Evolutionary conservation across 2,113 vertebrate genomes (phyloP), one percentile per base, ranked within the genome.

Genomic region (Ancistrus triradiatus): DNA sequence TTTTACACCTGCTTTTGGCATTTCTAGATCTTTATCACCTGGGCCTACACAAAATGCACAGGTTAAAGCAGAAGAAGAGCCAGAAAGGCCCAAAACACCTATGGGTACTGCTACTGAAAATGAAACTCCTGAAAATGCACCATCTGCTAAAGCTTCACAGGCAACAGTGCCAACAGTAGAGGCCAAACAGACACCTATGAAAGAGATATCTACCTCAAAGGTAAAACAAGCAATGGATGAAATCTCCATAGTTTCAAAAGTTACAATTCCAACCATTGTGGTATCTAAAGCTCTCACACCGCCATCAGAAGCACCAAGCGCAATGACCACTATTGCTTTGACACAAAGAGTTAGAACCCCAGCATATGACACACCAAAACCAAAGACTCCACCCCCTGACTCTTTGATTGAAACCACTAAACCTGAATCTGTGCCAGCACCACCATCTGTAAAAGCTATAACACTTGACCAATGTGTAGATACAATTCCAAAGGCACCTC

Each of bases 1-100:
- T 7, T 75, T 60, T 61, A 58, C 77, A 22, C 83, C 86, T 15
- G 72, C 81, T 4, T 88, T 80, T 73, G 79, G 78, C n/a, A 68
- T 86, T 1, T 63, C 70, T 11, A 77, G 53, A 37, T 58, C 65
- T 15, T 55, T 50, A 49, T 53, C 27, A 0, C 14, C 9, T n/a
- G n/a, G n/a, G n/a, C n/a, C n/a, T n/a, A n/a, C n/a, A n/a, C n/a
- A n/a, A n/a, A n/a, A n/a, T n/a, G n/a, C n/a, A n/a, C n/a, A n/a
- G n/a, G n/a, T n/a, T n/a, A n/a, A n/a, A n/a, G n/a, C n/a, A n/a
- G n/a, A n/a, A n/a, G 66, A 74, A 8, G 53, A 77, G 15, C 9
- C 24, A 18, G 48, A 63, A 24, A 43, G 53, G 8, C 51, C 28
- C 17, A 40, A 13, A 25, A 56, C 70, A 42, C 17, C 40, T 14